Conservation (phyloP, 1,140 invertebrate species). For the Schlechtendalia chinensis region DNA sequence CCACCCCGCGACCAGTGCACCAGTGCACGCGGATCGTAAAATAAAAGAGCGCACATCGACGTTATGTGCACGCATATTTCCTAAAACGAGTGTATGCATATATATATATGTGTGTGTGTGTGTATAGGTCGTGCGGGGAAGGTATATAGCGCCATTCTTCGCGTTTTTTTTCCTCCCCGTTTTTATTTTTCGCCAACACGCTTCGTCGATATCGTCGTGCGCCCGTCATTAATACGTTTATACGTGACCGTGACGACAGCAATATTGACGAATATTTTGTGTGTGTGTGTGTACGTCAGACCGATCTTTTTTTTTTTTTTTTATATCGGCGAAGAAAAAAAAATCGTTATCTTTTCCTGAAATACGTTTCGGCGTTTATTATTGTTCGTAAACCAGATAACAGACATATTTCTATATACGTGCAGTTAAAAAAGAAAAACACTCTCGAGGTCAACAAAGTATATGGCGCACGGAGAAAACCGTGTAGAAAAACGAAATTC, state of each 20-base stretch:
- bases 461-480: background rate
- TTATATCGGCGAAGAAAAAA: too few species aligned
- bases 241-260: background rate
- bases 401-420: background rate
- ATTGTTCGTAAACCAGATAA: conserved; percentile 2
- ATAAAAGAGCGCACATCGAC: conserved; percentile 20
- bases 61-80: conserved; percentile 13
- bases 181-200: background rate
- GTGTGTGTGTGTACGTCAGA: too few species aligned
- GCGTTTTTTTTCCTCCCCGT: background rate
- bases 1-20: background rate
- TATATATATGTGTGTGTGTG: background rate
- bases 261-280: too few species aligned
- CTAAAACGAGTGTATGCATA: background rate
- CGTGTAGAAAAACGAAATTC: background rate
- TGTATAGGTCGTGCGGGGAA: background rate
- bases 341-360: background rate
- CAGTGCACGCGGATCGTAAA: conserved; percentile 12
- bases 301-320: too few species aligned
- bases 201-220: background rate
- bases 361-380: background rate
- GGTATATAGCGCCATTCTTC: conserved; percentile 3
- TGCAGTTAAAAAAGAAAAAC: background rate
- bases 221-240: conserved; percentile 17
- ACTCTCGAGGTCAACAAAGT: background rate